Evolutionary conservation across 2,888 invertebrate genomes (phyloP), one percentile per base, ranked within the genome.

Genomic region (Formica aserva): DNA sequence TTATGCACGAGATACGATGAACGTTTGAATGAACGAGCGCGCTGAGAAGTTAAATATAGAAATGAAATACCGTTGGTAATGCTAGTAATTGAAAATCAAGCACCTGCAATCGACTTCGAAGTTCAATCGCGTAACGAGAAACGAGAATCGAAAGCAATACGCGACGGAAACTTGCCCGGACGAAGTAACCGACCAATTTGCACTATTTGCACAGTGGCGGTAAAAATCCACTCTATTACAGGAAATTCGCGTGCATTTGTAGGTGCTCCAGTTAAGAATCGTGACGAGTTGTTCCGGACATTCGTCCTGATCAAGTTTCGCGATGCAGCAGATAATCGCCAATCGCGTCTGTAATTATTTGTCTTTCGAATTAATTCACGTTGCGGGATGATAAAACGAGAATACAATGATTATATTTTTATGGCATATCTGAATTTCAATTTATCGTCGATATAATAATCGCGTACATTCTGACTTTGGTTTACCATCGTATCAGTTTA

Each of bases 341-440:
- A 4, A 9, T 45, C 45, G 45, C 13, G 15, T 45, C 45, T 45
- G 13, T 38, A 18, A 13, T 52, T 3, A 32, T 38, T 11, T 3
- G n/a, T 22, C 15, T 38, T n/a, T 52, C 38, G 13, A 78, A 69
- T 78, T 69, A 78, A 71, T 78, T 78, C 57, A n/a, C 22, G 1
- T 26, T n/a, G 55, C 69, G 29, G 11, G 22, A 26, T n/a, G 26
- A 76, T 35, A 52, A 52, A 66, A 13, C 52, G 26, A 38, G 0
- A 15, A 38, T 29, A 9, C 1, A n/a, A 55, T 2, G 41, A 57
- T 78, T 60, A 22, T 57, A 57, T 57, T 78, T 78, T 78, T 78
- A 78, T 32, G 69, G 4, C 9, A 55, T 57, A 22, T 15, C 22
- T 41, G 18, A 38, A 22, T 52, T n/a, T 77, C 41, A 60, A 78